phyloP scores from a whole-genome alignment of 2,113 vertebrate genomes.

The Psophia crepitans region DNA sequence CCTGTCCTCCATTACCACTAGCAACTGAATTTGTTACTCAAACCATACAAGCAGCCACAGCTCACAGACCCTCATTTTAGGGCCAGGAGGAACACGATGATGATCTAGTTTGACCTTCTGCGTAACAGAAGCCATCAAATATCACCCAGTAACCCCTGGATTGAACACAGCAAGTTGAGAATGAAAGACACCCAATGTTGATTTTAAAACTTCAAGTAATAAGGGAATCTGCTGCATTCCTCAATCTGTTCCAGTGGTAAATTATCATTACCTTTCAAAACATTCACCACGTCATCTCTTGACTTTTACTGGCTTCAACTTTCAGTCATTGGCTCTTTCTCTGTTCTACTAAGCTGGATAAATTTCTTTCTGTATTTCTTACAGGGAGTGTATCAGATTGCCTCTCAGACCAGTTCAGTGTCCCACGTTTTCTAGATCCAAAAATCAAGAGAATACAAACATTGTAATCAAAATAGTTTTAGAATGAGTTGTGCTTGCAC shows the following conservation, averaged over 20 bases:
- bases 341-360: neutral
- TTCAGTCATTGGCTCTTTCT: neutral
- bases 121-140: neutral
- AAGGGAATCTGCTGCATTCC: neutral
- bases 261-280: neutral
- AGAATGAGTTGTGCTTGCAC: neutral
- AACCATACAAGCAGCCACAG: neutral
- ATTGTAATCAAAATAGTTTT: neutral
- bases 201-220: neutral
- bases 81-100: neutral
- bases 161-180: neutral
- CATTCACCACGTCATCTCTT: neutral
- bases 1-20: neutral
- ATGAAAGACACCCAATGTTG: neutral
- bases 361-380: neutral
- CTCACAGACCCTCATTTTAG: neutral
- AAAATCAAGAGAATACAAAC: neutral
- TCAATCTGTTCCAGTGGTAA: neutral
- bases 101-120: neutral
- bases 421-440: neutral
- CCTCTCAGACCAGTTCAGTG: neutral
- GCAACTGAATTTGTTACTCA: neutral
- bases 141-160: neutral
- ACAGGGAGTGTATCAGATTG: neutral
- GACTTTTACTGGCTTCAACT: neutral